Base-by-base conservation (phyloP, 2,113 vertebrate genomes). In the Misgurnus anguillicaudatus region DNA sequence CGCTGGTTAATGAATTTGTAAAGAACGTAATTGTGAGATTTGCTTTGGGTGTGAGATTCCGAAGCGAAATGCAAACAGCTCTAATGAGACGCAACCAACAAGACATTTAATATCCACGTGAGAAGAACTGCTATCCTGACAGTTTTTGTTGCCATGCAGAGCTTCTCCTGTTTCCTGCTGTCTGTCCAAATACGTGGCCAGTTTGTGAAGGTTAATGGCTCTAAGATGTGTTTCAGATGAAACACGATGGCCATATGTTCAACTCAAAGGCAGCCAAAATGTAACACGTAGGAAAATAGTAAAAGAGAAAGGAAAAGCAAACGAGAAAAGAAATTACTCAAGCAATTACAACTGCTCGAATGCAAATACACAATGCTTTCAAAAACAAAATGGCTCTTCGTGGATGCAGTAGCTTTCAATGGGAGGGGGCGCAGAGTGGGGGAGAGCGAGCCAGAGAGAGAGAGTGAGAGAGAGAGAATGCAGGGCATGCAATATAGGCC, bases 21-120 rank as follows among this genome's bases (percentile, higher is more conserved):
- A 77, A 60, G 48, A 70, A 64, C 57, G 39, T 38, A 24, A 80
- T 78, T 73, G 39, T 13, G 62, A n/a, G 38, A 57, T 80, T 57
- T 67, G 14, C 14, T 38, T 16, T 17, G 5, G 36, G 75, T 51
- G 53, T 9, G 39, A 81, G 36, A 79, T 79, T 82, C 14, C 47
- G 8, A 53, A 17, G 36, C 39, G 31, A 48, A 36, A 69, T 45
- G 38, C 42, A 48, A 75, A 36, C n/a, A 38, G 79, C 17, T 53
- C 31, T 82, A 73, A 71, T 64, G 61, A 79, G 79, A 81, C 24
- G 3, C 57, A 55, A 38, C 8, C 73, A 51, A 72, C 38, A 70
- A 67, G 67, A 61, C 57, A 67, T 76, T 76, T 60, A 51, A 76
- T 76, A 48, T 48, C 73, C 73, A 64, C 42, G 39, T 53, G 73